Evolutionary conservation across 2,888 invertebrate species (phyloP).

Genomic region (Venustoraphidia nigricollis): DNA sequence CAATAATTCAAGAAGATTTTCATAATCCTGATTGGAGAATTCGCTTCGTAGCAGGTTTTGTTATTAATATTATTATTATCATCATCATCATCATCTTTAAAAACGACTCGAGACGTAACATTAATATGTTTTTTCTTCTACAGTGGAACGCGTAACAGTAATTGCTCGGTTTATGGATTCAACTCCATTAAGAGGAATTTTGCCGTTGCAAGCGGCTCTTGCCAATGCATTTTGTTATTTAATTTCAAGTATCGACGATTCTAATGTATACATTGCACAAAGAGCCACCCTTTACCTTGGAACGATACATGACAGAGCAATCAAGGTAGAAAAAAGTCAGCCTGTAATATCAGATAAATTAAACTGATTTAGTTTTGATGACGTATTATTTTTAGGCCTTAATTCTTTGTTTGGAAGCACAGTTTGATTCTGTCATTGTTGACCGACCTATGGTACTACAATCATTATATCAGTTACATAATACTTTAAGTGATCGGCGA

Average conservation of each 20-base stretch:
- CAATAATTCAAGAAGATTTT: conserved; percentile 88
- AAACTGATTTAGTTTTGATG: conserved; percentile 1
- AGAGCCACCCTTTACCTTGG: conserved; percentile 83
- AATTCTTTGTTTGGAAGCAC: conserved; percentile 88
- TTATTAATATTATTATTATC: conserved; percentile 6
- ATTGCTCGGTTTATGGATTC: conserved; percentile 88
- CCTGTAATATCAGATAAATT: conserved; percentile 2
- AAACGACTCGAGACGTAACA: not conserved
- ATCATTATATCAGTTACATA: conserved; percentile 86
- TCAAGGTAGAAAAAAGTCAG: conserved; percentile 42
- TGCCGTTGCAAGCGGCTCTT: conserved; percentile 76
- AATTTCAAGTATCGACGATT: conserved; percentile 91
- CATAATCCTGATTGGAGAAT: conserved; percentile 77
- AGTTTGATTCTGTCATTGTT: conserved; percentile 93
- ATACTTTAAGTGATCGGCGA: conserved; percentile 75
- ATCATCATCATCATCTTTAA: not conserved
- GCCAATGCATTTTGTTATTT: conserved; percentile 95
- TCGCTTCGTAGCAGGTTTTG: conserved; percentile 71
- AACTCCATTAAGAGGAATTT: conserved; percentile 68
- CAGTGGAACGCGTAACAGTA: conserved; percentile 83
- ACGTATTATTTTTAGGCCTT: conserved; percentile 44
- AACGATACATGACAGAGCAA: conserved; percentile 78
- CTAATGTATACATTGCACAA: conserved; percentile 89
- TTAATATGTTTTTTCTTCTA: not conserved
- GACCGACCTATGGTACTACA: conserved; percentile 95